A percentile compares a stretch with the other conserved stretches of the same genome.
Conservation (phyloP, 1,140 invertebrate species). For the Bacillus rossius region DNA sequence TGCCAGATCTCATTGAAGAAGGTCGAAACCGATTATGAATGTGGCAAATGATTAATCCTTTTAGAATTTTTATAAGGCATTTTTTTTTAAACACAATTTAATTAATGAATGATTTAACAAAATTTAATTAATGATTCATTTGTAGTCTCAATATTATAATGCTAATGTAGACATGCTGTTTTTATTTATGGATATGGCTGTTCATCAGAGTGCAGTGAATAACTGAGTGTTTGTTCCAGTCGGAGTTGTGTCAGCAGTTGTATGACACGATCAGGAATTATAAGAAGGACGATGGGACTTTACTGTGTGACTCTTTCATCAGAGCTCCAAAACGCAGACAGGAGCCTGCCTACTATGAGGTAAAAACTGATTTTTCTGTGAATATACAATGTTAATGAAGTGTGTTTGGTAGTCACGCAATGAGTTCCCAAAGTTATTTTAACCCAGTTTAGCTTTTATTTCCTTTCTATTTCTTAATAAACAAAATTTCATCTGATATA, state of each 20-base stretch:
- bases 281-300: conserved; percentile 86
- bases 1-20: too few species aligned
- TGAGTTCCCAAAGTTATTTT: background rate
- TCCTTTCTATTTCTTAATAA: too few species aligned
- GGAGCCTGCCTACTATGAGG: conserved; percentile 84
- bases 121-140: background rate
- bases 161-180: too few species aligned
- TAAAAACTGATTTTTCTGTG: conserved; percentile 19
- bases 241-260: conserved; percentile 85
- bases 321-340: conserved; percentile 86
- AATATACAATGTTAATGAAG: background rate
- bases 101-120: background rate
- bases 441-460: too few species aligned
- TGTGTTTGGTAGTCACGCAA: background rate
- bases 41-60: background rate
- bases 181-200: too few species aligned
- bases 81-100: background rate
- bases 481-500: too few species aligned
- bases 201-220: too few species aligned
- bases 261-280: conserved; percentile 88
- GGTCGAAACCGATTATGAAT: too few species aligned
- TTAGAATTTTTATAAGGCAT: background rate
- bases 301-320: conserved; percentile 92
- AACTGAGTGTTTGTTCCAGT: conserved; percentile 43
- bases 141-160: too few species aligned